Conservation (phyloP, 2,113 vertebrate genomes). For the Thamnaconus septentrionalis region DNA sequence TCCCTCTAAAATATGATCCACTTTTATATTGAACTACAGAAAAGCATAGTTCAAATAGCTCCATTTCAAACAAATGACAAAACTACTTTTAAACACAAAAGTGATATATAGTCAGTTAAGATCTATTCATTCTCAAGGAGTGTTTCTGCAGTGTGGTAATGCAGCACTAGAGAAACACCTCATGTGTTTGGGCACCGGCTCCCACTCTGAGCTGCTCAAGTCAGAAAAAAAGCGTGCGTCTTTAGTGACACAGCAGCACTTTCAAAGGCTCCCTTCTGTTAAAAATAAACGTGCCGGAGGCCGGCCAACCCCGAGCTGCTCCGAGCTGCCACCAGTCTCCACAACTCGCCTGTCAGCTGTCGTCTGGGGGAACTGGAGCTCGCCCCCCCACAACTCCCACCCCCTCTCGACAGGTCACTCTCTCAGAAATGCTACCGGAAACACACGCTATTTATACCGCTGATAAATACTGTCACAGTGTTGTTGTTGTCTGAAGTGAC, state of each 20-base stretch:
- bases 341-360: slow-evolving; percentile 74
- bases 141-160: too few relatives aligned
- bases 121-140: too few relatives aligned
- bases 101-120: too few relatives aligned
- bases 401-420: slow-evolving; percentile 39
- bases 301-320: slow-evolving; percentile 28
- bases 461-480: slow-evolving; percentile 22
- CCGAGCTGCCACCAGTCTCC: slow-evolving; percentile 37
- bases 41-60: too few relatives aligned
- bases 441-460: slow-evolving; percentile 65
- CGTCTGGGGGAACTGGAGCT: slow-evolving; percentile 71
- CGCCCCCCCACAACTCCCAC: slow-evolving; percentile 12
- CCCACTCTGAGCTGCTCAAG: too few relatives aligned
- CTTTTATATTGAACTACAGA: too few relatives aligned
- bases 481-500: slow-evolving; percentile 60
- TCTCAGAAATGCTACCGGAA: slow-evolving; percentile 71
- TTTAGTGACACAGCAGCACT: slow-evolving; percentile 53
- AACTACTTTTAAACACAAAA: too few relatives aligned
- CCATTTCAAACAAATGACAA: too few relatives aligned
- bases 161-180: too few relatives aligned
- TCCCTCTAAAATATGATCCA: too few relatives aligned
- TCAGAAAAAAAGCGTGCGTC: slow-evolving; percentile 2
- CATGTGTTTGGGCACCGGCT: too few relatives aligned
- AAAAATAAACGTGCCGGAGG: slow-evolving; percentile 68
- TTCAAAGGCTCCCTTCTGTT: slow-evolving; percentile 57